These are phyloP conservation scores for Caenorhabditis latens DNA, from an alignment of 1,140 invertebrate species.

Conservation along the genomic window DNA sequence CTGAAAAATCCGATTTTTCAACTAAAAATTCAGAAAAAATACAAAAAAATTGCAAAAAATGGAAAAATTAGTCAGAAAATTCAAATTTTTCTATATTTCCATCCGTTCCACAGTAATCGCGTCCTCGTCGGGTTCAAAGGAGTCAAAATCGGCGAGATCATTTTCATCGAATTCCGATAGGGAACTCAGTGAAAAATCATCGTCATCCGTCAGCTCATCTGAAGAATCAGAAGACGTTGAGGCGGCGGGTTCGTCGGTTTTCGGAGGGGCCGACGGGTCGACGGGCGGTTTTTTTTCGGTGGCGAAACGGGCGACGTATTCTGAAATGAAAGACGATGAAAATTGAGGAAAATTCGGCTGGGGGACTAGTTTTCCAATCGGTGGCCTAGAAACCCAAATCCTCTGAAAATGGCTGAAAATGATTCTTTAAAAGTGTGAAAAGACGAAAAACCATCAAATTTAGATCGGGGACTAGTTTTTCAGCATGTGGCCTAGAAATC, in stretches of 20 bases:
- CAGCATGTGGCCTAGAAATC: not conserved
- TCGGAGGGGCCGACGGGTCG: not conserved
- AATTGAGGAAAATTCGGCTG: not conserved
- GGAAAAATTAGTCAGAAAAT: not conserved
- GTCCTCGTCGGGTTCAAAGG: not conserved
- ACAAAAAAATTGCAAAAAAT: not conserved
- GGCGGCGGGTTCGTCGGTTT: not conserved
- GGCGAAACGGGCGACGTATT: slow-evolving; percentile 15
- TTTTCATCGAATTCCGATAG: slow-evolving; percentile 13
- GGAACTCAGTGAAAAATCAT: not conserved
- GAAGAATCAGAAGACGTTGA: not conserved
- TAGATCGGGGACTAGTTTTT: not conserved
- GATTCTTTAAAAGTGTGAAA: too few relatives aligned
- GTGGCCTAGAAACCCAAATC: too few relatives aligned
- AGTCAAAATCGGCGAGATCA: not conserved
- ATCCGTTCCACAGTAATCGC: not conserved
- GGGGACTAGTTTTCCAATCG: not conserved
- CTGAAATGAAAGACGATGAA: not conserved
- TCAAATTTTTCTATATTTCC: not conserved
- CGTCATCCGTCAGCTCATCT: not conserved
- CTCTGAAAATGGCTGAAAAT: too few relatives aligned
- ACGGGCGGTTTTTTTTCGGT: not conserved
- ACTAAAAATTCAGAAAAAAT: too few relatives aligned
- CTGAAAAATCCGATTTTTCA: not conserved
- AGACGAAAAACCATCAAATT: too few relatives aligned